Evolutionary conservation across 2,797 vertebrate species (phyloP), one percentile per base, ranked within the genome.

Genomic region (Pangasius krempfi): DNA sequence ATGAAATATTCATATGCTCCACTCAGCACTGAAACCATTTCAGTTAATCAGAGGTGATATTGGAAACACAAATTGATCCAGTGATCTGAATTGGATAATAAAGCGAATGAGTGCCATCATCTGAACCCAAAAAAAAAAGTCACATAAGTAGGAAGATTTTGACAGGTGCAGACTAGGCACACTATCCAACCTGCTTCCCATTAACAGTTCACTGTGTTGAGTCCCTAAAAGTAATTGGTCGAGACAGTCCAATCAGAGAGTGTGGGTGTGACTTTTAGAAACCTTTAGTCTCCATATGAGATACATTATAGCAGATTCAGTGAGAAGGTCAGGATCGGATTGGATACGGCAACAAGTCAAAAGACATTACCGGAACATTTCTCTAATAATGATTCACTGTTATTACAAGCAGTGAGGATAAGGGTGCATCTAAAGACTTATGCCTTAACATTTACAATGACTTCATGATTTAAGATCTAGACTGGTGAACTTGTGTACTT

Each of bases 211-310:
- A 22, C 25, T 64, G 88, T 58, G 86, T 60, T 40, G 44, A 89
- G 66, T 75, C 78, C 30, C 30, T 87, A 62, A 80, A 87, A 13
- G 44, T 90, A 89, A 90, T 87, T 90, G 88, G 85, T 47, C 66
- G n/a, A 87, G 90, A 90, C 90, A 90, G 85, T 89, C 85, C 88
- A 90, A 89, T 90, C 90, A 89, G 76, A 89, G 79, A 64, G 78
- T 18, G 75, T 12, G 85, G 80, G 89, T 90, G 88, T 89, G 90
- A 87, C 90, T 85, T 90, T 89, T 87, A 75, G 87, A 80, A 47
- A 80, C n/a, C 76, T 87, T 89, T 54, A 81, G 27, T 33, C 88
- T 52, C 81, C 90, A 90, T 85, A 87, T 89, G 88, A 87, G 68
- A 89, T 73, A 56, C 75, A 87, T 90, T 90, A 90, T 76, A 80